A percentile compares a stretch with the other conserved stretches of the same genome.
Conservation (phyloP, 1,140 invertebrate genomes). For the Pseudomyrmex dendroicus region DNA sequence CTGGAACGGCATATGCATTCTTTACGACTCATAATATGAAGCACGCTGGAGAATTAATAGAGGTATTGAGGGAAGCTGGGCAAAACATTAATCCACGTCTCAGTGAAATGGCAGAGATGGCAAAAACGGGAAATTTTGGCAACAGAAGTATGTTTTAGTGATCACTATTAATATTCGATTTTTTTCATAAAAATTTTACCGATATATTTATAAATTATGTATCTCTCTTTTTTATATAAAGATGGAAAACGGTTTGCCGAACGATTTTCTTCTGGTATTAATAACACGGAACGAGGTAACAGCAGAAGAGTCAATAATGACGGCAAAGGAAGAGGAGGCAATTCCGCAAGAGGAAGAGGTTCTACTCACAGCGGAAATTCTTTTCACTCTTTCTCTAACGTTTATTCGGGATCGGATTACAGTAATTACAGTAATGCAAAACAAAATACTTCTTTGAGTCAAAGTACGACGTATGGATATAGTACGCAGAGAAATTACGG, state of each 20-base stretch:
- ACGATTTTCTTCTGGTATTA: slow-evolving; percentile 51
- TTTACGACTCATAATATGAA: slow-evolving; percentile 90
- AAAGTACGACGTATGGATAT: slow-evolving; percentile 74
- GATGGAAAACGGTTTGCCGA: slow-evolving; percentile 78
- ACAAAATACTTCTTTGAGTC: slow-evolving; percentile 62
- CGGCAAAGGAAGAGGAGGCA: slow-evolving; percentile 65
- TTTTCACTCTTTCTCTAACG: slow-evolving; percentile 70
- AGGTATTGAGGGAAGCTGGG: slow-evolving; percentile 90
- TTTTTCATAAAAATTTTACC: neutral
- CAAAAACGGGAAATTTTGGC: slow-evolving; percentile 79
- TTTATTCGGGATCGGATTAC: slow-evolving; percentile 77
- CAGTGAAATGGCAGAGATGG: slow-evolving; percentile 84
- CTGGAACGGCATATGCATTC: slow-evolving; percentile 93
- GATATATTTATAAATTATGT: neutral
- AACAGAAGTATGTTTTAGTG: slow-evolving; percentile 75
- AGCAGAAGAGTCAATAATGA: slow-evolving; percentile 71
- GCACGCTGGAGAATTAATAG: slow-evolving; percentile 89
- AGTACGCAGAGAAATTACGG: slow-evolving; percentile 75
- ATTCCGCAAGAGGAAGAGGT: slow-evolving; percentile 74
- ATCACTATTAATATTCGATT: neutral
- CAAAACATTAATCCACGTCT: slow-evolving; percentile 88
- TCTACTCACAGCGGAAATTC: slow-evolving; percentile 59
- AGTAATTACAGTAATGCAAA: slow-evolving; percentile 71
- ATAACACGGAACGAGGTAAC: slow-evolving; percentile 67
- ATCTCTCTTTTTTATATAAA: slow-evolving; percentile 47